Evolutionary conservation across 2,888 invertebrate genomes (phyloP).

Genomic region (Heliconius ethilla): DNA sequence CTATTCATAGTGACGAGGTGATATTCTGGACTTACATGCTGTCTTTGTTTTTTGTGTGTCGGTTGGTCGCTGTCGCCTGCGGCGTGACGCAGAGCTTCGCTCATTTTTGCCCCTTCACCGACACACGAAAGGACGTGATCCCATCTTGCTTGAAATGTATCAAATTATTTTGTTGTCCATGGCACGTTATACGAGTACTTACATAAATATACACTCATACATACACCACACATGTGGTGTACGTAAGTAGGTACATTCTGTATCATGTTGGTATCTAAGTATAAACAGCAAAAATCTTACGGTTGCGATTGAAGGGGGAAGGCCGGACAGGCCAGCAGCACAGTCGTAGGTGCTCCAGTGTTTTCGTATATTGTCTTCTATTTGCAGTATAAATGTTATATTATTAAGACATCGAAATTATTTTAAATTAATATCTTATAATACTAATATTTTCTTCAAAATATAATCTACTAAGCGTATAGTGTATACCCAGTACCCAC

Average conservation of each 20-base stretch:
- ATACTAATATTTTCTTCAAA: background rate
- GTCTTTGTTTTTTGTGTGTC: background rate
- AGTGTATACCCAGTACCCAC: background rate
- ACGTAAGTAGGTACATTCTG: background rate
- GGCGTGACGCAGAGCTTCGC: background rate
- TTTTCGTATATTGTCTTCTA: constrained; percentile 19
- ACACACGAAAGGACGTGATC: constrained; percentile 6
- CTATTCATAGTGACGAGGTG: background rate
- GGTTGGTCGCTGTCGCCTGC: background rate
- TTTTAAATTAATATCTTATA: background rate
- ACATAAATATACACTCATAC: no score
- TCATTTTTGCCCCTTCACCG: background rate
- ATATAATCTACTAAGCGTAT: background rate
- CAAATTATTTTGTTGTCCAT: background rate
- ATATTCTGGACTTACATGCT: background rate
- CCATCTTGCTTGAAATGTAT: constrained; percentile 21
- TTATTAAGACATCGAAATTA: background rate
- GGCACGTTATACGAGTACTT: no score
- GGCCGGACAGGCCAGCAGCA: constrained; percentile 37
- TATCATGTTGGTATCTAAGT: background rate
- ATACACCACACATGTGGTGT: no score
- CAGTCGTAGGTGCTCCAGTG: constrained; percentile 21
- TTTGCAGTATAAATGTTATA: background rate
- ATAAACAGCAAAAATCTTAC: constrained; percentile 7
- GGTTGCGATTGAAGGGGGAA: constrained; percentile 35